Evolutionary conservation across 2,113 vertebrate genomes (phyloP), one percentile per base, ranked within the genome.

Genomic region (Atlantisia rogersi): DNA sequence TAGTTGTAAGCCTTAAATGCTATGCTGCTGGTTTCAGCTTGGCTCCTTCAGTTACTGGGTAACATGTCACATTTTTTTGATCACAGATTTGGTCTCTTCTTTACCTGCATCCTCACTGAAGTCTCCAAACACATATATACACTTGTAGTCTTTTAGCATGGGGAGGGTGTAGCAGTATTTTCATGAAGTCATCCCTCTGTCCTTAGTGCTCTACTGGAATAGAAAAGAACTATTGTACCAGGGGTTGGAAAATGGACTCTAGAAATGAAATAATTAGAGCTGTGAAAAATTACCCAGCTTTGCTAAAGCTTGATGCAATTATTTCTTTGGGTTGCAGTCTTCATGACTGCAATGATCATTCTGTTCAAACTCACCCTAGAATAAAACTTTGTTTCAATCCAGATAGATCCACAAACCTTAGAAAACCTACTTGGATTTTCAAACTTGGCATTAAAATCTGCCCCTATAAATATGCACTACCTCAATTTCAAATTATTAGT

Each of bases 91-190:
- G 5, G 15, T 55, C 28, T 55, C 29, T 29, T 28, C 22, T 53
- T 15, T 16, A 7, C 9, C 8, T 22, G 2, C 12, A 16, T 2
- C 9, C 17, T 10, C 19, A 12, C 0, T 12, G 3, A 77, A 9
- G 12, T 74, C 32, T 62, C 35, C 20, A 82, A 42, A 78, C 74
- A 70, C 6, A 25, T 22, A 21, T 3, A 42, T 35, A 39, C 39
- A 65, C 53, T 56, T 52, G 3, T 37, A 42, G 22, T 20, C 25
- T 48, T 76, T 79, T 58, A 58, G 37, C 9, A 12, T 13, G n/a
- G 16, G 21, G 14, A 84, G 60, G 28, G 19, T 11, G 5, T 15
- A 79, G 21, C 6, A 12, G 9, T 4, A 40, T 37, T 85, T 50
- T 62, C 31, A 15, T 64, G 46, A 56, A 84, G 68, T 6, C 79